phyloP scores from a whole-genome alignment of 1,140 invertebrate genomes.

The Dendroctonus ponderosae region DNA sequence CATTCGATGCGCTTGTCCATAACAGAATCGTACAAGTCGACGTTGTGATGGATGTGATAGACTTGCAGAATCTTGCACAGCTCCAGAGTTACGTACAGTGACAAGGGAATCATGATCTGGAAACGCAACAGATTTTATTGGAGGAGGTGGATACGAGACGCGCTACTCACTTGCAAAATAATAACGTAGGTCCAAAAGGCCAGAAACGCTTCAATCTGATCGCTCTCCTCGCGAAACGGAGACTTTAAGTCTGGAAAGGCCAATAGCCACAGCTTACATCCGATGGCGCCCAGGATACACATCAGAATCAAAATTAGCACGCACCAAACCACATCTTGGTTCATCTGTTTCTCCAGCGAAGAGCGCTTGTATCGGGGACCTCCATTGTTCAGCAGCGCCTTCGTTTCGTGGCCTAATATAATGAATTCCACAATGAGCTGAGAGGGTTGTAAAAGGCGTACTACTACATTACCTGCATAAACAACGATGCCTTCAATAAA shows the following conservation, averaged over 20 bases:
- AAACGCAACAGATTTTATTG: constrained; percentile 31
- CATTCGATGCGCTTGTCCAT: constrained; percentile 89
- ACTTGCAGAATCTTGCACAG: constrained; percentile 95
- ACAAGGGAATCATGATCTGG: constrained; percentile 94
- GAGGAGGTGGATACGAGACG: not conserved
- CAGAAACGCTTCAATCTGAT: constrained; percentile 76
- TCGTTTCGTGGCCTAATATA: constrained; percentile 85
- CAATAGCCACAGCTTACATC: constrained; percentile 81
- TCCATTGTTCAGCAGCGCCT: constrained; percentile 96
- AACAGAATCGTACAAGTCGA: constrained; percentile 78
- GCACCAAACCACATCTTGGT: constrained; percentile 95
- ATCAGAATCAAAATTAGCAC: constrained; percentile 88
- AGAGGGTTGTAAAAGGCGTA: too few species aligned
- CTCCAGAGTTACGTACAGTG: constrained; percentile 95
- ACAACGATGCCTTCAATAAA: constrained; percentile 96
- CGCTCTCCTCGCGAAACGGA: constrained; percentile 61
- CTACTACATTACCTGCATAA: constrained; percentile 73
- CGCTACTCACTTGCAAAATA: constrained; percentile 75
- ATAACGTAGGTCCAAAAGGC: constrained; percentile 96
- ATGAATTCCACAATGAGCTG: not conserved
- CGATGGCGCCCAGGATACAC: constrained; percentile 87
- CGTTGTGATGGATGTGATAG: constrained; percentile 91
- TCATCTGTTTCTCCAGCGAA: constrained; percentile 89
- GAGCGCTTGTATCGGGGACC: constrained; percentile 94
- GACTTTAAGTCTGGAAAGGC: constrained; percentile 57